phyloP scores from a whole-genome alignment of 1,140 invertebrate genomes.

The Temnothorax longispinosus region DNA sequence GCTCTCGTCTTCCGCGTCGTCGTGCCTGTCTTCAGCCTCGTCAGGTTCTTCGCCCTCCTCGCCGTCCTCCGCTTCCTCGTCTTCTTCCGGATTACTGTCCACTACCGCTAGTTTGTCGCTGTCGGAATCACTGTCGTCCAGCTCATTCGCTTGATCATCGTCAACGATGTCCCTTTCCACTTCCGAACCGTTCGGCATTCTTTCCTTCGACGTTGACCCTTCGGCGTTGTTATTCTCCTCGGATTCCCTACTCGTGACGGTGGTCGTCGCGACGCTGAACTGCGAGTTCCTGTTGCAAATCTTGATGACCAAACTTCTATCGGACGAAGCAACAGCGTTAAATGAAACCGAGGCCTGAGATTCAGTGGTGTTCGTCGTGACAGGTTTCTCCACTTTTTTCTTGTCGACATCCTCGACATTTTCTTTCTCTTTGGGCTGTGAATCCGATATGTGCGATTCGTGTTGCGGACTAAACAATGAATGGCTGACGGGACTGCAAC shows the following conservation, averaged over 20 bases:
- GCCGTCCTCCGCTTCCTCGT: slow-evolving; percentile 44
- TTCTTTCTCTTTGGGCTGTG: slow-evolving; percentile 54
- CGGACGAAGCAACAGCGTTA: slow-evolving; percentile 77
- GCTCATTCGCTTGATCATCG: slow-evolving; percentile 68
- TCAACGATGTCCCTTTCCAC: slow-evolving; percentile 41
- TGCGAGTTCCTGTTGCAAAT: slow-evolving; percentile 84
- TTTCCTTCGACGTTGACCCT: slow-evolving; percentile 73
- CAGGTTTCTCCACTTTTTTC: not conserved
- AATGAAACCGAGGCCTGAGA: slow-evolving; percentile 73
- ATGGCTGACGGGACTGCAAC: slow-evolving; percentile 56
- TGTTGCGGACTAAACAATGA: slow-evolving; percentile 76
- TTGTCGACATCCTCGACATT: slow-evolving; percentile 16
- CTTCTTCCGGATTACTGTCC: slow-evolving; percentile 69
- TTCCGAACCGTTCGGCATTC: slow-evolving; percentile 70
- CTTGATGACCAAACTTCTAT: slow-evolving; percentile 84
- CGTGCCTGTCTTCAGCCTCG: slow-evolving; percentile 47
- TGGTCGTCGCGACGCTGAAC: slow-evolving; percentile 79
- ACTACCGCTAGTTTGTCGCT: slow-evolving; percentile 77
- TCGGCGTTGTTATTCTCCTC: slow-evolving; percentile 83
- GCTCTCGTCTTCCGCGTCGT: not conserved
- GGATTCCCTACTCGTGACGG: slow-evolving; percentile 67
- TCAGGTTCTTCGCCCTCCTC: slow-evolving; percentile 54
- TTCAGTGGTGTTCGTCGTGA: slow-evolving; percentile 55
- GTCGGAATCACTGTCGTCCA: slow-evolving; percentile 78
- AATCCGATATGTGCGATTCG: slow-evolving; percentile 59